phyloP scores from a whole-genome alignment of 1,140 invertebrate species.

The Brachionus koreanus region DNA sequence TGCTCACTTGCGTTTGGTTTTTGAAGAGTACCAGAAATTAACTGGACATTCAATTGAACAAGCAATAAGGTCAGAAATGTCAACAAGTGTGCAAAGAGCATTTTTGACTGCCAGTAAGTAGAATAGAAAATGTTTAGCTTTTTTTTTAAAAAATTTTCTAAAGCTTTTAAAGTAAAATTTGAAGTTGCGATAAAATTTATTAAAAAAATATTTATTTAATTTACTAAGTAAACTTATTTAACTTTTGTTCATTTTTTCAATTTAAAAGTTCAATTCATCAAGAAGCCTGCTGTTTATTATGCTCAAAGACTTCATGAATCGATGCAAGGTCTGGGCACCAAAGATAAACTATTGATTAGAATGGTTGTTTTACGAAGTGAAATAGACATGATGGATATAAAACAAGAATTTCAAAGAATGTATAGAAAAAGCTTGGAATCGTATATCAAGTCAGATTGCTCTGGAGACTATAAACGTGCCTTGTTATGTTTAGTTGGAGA shows the following conservation, averaged over 20 bases:
- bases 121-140: no score
- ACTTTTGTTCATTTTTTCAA: background rate
- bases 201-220: background rate
- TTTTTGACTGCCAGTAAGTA: conserved; percentile 33
- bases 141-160: no score
- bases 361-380: conserved; percentile 45
- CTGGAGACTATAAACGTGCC: conserved; percentile 35
- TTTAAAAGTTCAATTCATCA: conserved; percentile 24
- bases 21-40: conserved; percentile 46
- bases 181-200: background rate
- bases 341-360: conserved; percentile 30
- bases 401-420: conserved; percentile 32
- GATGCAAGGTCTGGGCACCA: conserved; percentile 34
- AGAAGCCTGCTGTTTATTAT: conserved; percentile 10
- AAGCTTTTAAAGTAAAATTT: no score
- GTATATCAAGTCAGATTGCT: conserved; percentile 27
- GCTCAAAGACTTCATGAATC: conserved; percentile 18
- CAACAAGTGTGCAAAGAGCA: background rate
- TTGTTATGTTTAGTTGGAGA: conserved; percentile 31
- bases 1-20: conserved; percentile 12
- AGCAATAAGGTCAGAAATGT: conserved; percentile 24
- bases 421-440: conserved; percentile 36
- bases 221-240: background rate
- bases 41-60: conserved; percentile 21
- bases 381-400: conserved; percentile 44